These are phyloP conservation scores for Subacronicta megacephala DNA, from an alignment of 2,888 invertebrate genomes.

Conservation along the genomic window DNA sequence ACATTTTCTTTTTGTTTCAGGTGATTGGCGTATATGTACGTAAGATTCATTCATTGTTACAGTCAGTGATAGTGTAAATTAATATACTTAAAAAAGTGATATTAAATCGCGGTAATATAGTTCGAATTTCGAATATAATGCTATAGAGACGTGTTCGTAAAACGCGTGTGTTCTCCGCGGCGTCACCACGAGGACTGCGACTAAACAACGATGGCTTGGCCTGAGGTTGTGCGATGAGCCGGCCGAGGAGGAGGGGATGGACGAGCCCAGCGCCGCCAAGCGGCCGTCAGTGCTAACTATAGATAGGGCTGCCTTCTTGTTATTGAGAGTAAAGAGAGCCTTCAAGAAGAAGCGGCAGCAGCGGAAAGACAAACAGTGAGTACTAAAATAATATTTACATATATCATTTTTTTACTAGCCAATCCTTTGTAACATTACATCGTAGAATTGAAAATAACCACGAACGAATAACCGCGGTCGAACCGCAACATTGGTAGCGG, in stretches of 20 bases:
- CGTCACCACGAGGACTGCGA: slow-evolving; percentile 79
- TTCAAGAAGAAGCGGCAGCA: slow-evolving; percentile 97
- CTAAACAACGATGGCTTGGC: slow-evolving; percentile 87
- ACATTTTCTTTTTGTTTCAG: slow-evolving; percentile 47
- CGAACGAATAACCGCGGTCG: too few relatives aligned
- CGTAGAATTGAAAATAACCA: too few relatives aligned
- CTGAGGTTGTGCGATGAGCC: slow-evolving; percentile 89
- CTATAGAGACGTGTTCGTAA: slow-evolving; percentile 34
- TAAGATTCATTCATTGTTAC: slow-evolving; percentile 10
- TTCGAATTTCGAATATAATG: slow-evolving; percentile 30
- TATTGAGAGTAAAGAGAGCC: slow-evolving; percentile 96
- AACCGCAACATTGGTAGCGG: too few relatives aligned
- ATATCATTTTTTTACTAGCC: not conserved
- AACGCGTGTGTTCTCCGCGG: slow-evolving; percentile 54
- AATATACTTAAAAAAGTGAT: slow-evolving; percentile 26
- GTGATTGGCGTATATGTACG: slow-evolving; percentile 8
- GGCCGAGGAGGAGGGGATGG: slow-evolving; percentile 82
- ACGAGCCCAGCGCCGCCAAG: slow-evolving; percentile 84
- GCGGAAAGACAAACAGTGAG: slow-evolving; percentile 96
- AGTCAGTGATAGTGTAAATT: slow-evolving; percentile 16
- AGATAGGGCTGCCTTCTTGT: slow-evolving; percentile 96
- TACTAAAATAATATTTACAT: slow-evolving; percentile 52
- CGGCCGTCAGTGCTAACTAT: slow-evolving; percentile 93
- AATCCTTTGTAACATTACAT: too few relatives aligned
- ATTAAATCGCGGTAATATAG: not conserved